phyloP scores from a whole-genome alignment of 2,113 vertebrate species.

The Candoia aspera region DNA sequence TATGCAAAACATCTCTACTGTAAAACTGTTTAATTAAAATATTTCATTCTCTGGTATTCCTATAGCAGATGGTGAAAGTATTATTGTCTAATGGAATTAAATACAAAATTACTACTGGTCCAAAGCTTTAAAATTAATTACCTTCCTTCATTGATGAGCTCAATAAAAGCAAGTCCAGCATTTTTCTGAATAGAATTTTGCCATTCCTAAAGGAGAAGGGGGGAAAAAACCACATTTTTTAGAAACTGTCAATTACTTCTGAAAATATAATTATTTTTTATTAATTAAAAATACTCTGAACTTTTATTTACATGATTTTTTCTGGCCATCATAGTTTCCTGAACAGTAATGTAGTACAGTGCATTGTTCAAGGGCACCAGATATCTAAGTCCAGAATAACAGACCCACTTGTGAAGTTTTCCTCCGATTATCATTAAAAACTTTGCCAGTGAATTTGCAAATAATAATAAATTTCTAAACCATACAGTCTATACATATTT shows the following conservation, averaged over 20 bases:
- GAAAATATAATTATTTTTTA: slow-evolving; percentile 46
- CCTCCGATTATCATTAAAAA: neutral
- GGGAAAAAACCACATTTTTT: slow-evolving; percentile 57
- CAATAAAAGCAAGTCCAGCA: slow-evolving; percentile 96
- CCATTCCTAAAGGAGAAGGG: slow-evolving; percentile 89
- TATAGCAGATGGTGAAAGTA: slow-evolving; percentile 69
- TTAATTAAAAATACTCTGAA: slow-evolving; percentile 14
- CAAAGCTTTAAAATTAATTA: slow-evolving; percentile 76
- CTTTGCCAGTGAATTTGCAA: neutral
- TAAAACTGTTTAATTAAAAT: slow-evolving; percentile 54
- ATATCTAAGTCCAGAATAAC: neutral
- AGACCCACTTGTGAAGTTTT: neutral
- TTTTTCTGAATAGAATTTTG: slow-evolving; percentile 99
- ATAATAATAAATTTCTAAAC: neutral
- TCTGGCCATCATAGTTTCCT: neutral
- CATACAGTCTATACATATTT: neutral
- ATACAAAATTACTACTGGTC: slow-evolving; percentile 56
- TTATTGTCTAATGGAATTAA: slow-evolving; percentile 60
- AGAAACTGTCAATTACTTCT: slow-evolving; percentile 52
- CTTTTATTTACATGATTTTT: slow-evolving; percentile 11
- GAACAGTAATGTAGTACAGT: neutral
- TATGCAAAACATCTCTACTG: slow-evolving; percentile 19
- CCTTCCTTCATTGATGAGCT: slow-evolving; percentile 99
- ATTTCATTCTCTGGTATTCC: slow-evolving; percentile 37
- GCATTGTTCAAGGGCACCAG: neutral